Conservation (phyloP, 2,888 invertebrate genomes). For the Apodemia zela region DNA sequence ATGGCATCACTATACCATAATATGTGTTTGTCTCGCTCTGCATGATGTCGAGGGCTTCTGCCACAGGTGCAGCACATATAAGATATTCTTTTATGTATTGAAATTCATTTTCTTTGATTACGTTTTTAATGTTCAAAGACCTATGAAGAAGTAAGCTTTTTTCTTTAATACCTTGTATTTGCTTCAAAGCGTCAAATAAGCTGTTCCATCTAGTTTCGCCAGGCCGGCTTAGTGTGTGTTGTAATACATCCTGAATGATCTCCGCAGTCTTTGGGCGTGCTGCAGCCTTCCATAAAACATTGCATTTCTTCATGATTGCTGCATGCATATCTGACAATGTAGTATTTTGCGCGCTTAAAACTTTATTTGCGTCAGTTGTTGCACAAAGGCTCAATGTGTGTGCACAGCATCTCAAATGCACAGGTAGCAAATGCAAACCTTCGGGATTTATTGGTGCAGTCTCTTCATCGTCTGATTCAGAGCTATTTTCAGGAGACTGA, state of each 20-base stretch:
- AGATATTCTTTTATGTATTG: conserved; percentile 20
- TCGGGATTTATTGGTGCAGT: conserved; percentile 19
- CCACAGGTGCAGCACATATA: conserved; percentile 15
- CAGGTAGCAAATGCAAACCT: conserved; percentile 22
- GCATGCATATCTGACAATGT: conserved; percentile 23
- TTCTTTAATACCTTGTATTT: conserved; percentile 23
- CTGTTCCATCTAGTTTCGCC: conserved; percentile 24
- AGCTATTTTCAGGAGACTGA: conserved; percentile 19
- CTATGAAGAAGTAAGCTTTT: conserved; percentile 19
- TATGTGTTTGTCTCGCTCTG: conserved; percentile 21
- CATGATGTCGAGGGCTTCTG: conserved; percentile 21
- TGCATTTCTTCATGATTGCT: conserved; percentile 26
- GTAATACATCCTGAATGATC: conserved; percentile 25
- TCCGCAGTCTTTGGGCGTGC: conserved; percentile 25
- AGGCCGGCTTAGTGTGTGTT: conserved; percentile 23
- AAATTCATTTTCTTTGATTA: conserved; percentile 21
- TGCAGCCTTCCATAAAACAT: conserved; percentile 28
- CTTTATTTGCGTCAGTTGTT: conserved; percentile 26
- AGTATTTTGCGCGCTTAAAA: conserved; percentile 22
- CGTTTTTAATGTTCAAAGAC: conserved; percentile 20
- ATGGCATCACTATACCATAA: conserved; percentile 19
- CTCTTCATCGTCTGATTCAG: conserved; percentile 25
- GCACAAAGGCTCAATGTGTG: conserved; percentile 28
- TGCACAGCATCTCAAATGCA: conserved; percentile 25
- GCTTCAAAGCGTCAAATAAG: conserved; percentile 23